These are phyloP conservation scores for Brotula barbata DNA, from an alignment of 2,797 vertebrate species.

Conservation along the genomic window DNA sequence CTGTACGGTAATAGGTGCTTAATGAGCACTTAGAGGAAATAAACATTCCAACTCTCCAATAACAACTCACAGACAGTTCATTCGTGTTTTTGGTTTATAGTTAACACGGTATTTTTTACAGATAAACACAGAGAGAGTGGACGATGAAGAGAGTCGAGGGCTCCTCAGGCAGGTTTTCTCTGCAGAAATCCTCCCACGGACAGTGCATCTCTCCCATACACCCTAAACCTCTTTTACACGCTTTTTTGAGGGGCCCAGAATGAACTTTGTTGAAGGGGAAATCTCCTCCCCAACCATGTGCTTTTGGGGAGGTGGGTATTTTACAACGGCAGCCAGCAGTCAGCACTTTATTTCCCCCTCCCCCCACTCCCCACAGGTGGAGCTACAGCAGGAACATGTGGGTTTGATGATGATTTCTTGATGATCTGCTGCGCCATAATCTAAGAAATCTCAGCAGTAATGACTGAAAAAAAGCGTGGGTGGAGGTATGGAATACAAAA, in stretches of 20 bases:
- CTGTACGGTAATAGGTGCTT: neutral
- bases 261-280: no score
- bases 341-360: neutral
- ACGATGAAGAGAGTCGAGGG: neutral
- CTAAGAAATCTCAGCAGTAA: neutral
- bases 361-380: no score
- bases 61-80: neutral
- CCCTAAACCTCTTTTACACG: no score
- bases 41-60: neutral
- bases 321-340: neutral
- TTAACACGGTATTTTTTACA: no score
- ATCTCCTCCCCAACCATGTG: neutral
- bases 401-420: slow-evolving; percentile 7
- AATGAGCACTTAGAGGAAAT: no score
- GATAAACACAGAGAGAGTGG: no score
- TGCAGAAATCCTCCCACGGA: no score
- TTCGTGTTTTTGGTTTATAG: no score
- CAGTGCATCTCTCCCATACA: no score
- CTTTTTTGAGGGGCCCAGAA: no score
- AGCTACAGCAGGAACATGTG: slow-evolving; percentile 3
- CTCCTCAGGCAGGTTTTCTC: neutral
- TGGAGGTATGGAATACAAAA: neutral
- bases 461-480: neutral
- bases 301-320: neutral
- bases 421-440: slow-evolving; percentile 1